These are phyloP conservation scores for Cephalopterus ornatus DNA, from an alignment of 2,113 vertebrate genomes.

Conservation along the genomic window DNA sequence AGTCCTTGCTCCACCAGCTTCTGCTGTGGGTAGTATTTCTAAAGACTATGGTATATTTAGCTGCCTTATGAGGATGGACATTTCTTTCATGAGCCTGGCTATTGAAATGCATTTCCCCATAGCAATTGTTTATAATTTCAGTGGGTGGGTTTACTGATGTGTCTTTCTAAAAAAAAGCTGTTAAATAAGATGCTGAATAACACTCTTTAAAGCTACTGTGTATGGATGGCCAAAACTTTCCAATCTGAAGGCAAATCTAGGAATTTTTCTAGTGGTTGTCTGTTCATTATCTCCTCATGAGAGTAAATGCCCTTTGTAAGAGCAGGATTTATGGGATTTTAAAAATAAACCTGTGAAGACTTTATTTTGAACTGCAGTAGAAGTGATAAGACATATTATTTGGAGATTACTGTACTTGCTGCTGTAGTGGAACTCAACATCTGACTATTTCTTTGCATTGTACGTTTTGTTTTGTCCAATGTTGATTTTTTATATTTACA, in stretches of 20 bases:
- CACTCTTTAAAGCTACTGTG: not conserved
- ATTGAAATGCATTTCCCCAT: not conserved
- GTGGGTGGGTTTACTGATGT: not conserved
- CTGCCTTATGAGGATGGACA: not conserved
- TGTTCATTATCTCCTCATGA: not conserved
- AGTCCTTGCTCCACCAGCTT: not conserved
- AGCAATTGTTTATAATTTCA: not conserved
- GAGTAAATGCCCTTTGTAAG: not conserved
- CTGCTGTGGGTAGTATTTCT: not conserved
- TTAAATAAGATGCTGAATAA: not conserved
- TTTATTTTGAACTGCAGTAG: not conserved
- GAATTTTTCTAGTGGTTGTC: not conserved
- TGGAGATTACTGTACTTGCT: not conserved
- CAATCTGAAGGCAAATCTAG: not conserved
- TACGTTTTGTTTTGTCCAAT: not conserved
- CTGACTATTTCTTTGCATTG: not conserved
- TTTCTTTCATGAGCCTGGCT: not conserved
- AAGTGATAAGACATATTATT: not conserved
- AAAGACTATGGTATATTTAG: not conserved
- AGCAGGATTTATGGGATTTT: not conserved
- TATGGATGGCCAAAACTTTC: not conserved
- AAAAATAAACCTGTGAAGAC: not conserved
- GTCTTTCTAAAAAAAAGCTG: not conserved
- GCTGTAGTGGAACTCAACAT: not conserved
- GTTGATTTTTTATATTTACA: not conserved